These are phyloP conservation scores for Mongoloraphidia duomilia DNA, from an alignment of 2,888 invertebrate genomes.

Conservation along the genomic window DNA sequence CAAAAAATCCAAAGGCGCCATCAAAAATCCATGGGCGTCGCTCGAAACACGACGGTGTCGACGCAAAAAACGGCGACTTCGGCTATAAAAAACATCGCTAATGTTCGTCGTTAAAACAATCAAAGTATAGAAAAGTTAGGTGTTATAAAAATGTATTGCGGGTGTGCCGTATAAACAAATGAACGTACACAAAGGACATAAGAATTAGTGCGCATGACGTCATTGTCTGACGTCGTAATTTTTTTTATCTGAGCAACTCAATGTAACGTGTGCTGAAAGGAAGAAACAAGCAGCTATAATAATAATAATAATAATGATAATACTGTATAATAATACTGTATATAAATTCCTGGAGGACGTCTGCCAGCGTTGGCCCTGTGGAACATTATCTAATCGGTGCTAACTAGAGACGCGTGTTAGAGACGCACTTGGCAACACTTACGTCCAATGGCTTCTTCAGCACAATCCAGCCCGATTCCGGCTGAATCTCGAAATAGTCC, in stretches of 20 bases:
- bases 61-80: too few species aligned
- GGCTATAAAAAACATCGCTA: too few species aligned
- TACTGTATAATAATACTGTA: too few species aligned
- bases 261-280: slow-evolving; percentile 59
- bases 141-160: slow-evolving; percentile 3
- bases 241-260: slow-evolving; percentile 41
- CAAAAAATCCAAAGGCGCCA: slow-evolving; percentile 1
- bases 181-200: slow-evolving; percentile 29
- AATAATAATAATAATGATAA: too few species aligned
- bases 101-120: too few species aligned
- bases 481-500: slow-evolving; percentile 92
- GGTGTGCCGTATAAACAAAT: slow-evolving; percentile 50
- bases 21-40: slow-evolving; percentile 2
- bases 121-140: neutral
- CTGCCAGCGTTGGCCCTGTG: too few species aligned
- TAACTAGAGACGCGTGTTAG: too few species aligned
- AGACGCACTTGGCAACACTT: slow-evolving; percentile 42
- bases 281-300: slow-evolving; percentile 42
- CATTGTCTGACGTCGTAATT: neutral
- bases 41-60: too few species aligned
- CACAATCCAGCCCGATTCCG: slow-evolving; percentile 94
- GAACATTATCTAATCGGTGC: neutral
- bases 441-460: slow-evolving; percentile 90
- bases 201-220: slow-evolving; percentile 26
- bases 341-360: too few species aligned